Percentiles rank a stretch among this genome's conserved stretches.
phyloP scores from a whole-genome alignment of 64 coral and sea anemone genomes.

The Orbicella faveolata region DNA sequence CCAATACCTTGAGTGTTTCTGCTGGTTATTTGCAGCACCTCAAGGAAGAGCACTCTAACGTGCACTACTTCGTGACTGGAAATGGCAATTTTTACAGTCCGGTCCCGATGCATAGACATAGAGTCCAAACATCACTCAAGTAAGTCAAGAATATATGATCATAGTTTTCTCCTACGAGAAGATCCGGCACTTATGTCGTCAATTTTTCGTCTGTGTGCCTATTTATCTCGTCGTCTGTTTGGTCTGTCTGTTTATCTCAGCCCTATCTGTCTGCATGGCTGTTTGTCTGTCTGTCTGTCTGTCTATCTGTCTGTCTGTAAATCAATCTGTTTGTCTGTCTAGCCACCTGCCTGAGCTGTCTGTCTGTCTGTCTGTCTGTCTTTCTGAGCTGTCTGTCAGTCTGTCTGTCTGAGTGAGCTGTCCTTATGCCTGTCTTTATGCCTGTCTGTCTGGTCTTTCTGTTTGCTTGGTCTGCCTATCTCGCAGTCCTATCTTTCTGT shows the following conservation, averaged over 20 bases:
- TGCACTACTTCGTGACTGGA: slow-evolving; percentile 86
- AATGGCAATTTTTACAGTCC: slow-evolving; percentile 73
- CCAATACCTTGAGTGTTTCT: not conserved
- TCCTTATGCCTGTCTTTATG: not conserved
- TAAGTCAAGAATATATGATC: slow-evolving; percentile 8
- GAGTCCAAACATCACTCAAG: slow-evolving; percentile 37
- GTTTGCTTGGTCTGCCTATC: not conserved
- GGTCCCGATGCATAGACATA: not conserved
- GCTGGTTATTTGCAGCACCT: slow-evolving; percentile 50
- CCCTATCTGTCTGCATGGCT: not conserved
- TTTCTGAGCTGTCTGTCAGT: not conserved
- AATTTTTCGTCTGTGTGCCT: not conserved
- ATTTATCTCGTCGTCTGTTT: not conserved
- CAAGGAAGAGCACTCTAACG: slow-evolving; percentile 61
- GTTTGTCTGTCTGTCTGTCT: not conserved
- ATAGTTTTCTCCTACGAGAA: not conserved
- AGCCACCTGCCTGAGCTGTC: not conserved
- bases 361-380: not conserved
- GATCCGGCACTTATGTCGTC: not conserved
- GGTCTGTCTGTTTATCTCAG: not conserved
- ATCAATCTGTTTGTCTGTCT: not conserved
- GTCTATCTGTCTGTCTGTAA: not conserved
- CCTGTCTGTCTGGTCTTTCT: not conserved
- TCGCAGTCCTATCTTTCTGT: not conserved
- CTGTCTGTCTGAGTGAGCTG: not conserved